phyloP scores from a whole-genome alignment of 2,888 invertebrate species.

The Xiphydria camelus region DNA sequence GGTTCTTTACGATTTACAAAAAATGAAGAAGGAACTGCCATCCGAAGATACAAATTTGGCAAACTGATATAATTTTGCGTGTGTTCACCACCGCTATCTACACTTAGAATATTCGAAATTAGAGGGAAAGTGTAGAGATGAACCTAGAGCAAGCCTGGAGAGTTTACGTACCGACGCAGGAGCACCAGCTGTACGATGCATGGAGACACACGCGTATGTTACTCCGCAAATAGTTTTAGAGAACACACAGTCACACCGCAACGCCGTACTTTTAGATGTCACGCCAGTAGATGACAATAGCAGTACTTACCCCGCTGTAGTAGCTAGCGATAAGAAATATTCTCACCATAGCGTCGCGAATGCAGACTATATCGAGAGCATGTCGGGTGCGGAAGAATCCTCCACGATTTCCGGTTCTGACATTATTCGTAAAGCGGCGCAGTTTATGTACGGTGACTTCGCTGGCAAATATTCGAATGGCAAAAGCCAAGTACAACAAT shows the following conservation, averaged over 20 bases:
- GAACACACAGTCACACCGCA: conserved; percentile 21
- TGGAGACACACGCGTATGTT: conserved; percentile 53
- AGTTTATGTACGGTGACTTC: conserved; percentile 15
- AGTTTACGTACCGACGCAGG: conserved; percentile 20
- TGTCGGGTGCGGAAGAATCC: neutral
- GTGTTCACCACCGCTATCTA: conserved; percentile 50
- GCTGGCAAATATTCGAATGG: neutral
- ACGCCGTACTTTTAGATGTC: conserved; percentile 24
- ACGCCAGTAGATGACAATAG: conserved; percentile 15
- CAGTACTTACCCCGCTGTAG: no score
- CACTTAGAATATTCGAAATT: conserved; percentile 39
- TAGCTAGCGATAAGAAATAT: neutral
- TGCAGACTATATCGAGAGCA: neutral
- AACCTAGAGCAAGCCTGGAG: conserved; percentile 14
- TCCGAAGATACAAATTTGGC: conserved; percentile 20
- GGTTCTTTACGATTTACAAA: conserved; percentile 65
- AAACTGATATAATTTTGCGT: conserved; percentile 56
- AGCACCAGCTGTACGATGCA: conserved; percentile 30
- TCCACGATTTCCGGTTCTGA: conserved; percentile 3
- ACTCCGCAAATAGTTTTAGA: conserved; percentile 27
- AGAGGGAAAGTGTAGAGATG: conserved; percentile 20
- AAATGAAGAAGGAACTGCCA: conserved; percentile 47
- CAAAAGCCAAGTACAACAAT: no score
- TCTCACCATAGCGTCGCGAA: neutral
- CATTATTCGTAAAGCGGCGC: conserved; percentile 15